These are phyloP conservation scores for Regulus satrapa DNA, from an alignment of 2,113 vertebrate genomes.

Conservation along the genomic window DNA sequence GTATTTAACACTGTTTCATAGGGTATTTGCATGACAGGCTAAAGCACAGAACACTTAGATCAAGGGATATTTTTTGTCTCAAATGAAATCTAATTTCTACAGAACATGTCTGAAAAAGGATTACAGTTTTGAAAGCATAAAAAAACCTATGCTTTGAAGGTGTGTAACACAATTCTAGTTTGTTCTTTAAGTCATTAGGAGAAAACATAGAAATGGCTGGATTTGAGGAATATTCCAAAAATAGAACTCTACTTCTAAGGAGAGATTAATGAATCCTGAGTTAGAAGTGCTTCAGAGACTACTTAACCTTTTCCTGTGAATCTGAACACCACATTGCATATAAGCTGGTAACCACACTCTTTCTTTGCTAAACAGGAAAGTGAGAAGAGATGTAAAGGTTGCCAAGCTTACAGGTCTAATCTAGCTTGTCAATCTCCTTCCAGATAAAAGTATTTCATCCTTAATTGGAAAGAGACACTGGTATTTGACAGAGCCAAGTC, in stretches of 20 bases:
- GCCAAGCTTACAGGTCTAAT: neutral
- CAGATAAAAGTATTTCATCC: neutral
- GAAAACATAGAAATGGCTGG: neutral
- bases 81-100: neutral
- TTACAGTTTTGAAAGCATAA: neutral
- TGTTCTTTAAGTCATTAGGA: neutral
- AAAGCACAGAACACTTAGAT: neutral
- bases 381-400: neutral
- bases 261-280: neutral
- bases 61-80: neutral
- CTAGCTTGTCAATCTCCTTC: neutral
- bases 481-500: neutral
- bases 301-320: neutral
- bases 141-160: neutral
- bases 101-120: neutral
- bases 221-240: neutral
- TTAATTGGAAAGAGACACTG: neutral
- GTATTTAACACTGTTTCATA: neutral
- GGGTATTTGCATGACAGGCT: neutral
- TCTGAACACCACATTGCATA: fast-evolving
- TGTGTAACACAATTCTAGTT: neutral
- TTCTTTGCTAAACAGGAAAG: neutral
- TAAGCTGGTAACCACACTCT: neutral
- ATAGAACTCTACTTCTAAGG: neutral
- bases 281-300: neutral